Conservation (phyloP, 1,140 invertebrate genomes). For the Pogonomyrmex californicus region DNA sequence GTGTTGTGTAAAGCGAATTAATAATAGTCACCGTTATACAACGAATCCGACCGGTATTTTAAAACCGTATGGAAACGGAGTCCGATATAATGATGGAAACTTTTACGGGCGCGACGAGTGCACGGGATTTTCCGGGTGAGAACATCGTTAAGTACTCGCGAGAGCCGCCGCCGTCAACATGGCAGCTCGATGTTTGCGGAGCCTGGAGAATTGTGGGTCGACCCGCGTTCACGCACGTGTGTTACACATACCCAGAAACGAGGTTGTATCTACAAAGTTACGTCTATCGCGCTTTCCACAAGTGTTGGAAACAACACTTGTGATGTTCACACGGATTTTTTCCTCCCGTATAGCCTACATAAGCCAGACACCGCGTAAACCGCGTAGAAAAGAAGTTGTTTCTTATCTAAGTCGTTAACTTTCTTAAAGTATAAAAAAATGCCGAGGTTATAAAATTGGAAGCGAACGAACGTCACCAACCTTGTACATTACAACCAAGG, state of each 20-base stretch:
- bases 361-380: background rate
- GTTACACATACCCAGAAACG: slow-evolving; percentile 34
- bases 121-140: slow-evolving; percentile 39
- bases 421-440: background rate
- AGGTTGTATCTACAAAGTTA: background rate
- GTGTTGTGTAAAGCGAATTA: slow-evolving; percentile 16
- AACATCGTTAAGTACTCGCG: slow-evolving; percentile 39
- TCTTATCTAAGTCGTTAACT: background rate
- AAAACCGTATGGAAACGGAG: slow-evolving; percentile 6
- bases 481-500: slow-evolving; percentile 24
- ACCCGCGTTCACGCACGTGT: no score
- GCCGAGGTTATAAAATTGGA: background rate
- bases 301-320: background rate
- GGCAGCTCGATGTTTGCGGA: slow-evolving; percentile 29
- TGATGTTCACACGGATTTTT: slow-evolving; percentile 16
- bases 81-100: slow-evolving; percentile 42
- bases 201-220: slow-evolving; percentile 31
- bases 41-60: slow-evolving; percentile 34
- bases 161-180: slow-evolving; percentile 4
- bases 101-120: background rate
- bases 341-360: background rate
- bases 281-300: background rate
- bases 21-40: slow-evolving; percentile 19
- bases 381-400: background rate
- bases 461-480: slow-evolving; percentile 24